These are phyloP conservation scores for Cryptus viduatorius DNA, from an alignment of 2,888 invertebrate genomes.

Conservation along the genomic window DNA sequence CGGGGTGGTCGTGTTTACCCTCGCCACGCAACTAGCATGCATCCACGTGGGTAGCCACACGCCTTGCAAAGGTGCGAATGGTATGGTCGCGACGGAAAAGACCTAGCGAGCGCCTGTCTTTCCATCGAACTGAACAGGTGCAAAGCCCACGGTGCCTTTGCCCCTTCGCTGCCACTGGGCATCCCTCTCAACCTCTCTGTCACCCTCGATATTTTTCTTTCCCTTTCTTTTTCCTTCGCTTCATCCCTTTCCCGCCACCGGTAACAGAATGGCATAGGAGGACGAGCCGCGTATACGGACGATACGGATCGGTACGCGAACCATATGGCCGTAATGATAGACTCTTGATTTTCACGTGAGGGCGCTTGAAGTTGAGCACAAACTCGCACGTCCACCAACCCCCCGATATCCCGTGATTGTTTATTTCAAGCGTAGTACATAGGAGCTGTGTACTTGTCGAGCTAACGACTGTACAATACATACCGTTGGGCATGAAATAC, in stretches of 20 bases:
- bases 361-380: slow-evolving; percentile 70
- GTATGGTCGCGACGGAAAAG: background rate
- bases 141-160: slow-evolving; percentile 37
- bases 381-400: slow-evolving; percentile 15
- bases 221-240: background rate
- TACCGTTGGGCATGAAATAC: background rate
- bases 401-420: slow-evolving; percentile 44
- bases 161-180: slow-evolving; percentile 41
- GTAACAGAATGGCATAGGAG: slow-evolving; percentile 40
- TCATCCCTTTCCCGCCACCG: slow-evolving; percentile 17
- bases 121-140: slow-evolving; percentile 46
- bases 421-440: slow-evolving; percentile 34
- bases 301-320: slow-evolving; percentile 82
- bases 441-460: background rate
- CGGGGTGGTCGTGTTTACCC: slow-evolving; percentile 49
- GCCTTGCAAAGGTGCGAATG: slow-evolving; percentile 4
- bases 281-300: slow-evolving; percentile 74
- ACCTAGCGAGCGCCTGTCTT: background rate
- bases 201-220: background rate
- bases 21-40: slow-evolving; percentile 36
- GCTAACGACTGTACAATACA: slow-evolving; percentile 2
- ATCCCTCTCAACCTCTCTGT: slow-evolving; percentile 19
- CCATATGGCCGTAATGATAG: slow-evolving; percentile 84
- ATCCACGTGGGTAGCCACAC: slow-evolving; percentile 43
- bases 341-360: slow-evolving; percentile 83